Evolutionary conservation across 1,140 invertebrate genomes (phyloP), one percentile per base, ranked within the genome.

Genomic region (Conus betulinus): DNA sequence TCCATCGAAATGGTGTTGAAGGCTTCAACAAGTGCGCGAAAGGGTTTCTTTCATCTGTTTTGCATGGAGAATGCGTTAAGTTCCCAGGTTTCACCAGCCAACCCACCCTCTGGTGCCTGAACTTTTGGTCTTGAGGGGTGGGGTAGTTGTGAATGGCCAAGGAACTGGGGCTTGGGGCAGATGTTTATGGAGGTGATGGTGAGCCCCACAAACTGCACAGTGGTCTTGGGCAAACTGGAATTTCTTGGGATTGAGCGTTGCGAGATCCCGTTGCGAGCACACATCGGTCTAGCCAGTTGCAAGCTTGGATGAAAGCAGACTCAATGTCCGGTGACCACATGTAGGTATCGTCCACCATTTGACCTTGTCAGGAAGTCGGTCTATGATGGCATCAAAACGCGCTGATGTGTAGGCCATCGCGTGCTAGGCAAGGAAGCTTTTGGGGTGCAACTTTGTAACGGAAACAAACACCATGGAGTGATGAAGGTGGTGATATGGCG

Each of bases 161-260:
- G 39, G 39, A 39, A 39, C 39, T 39, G 39, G 39, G 39, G 39
- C 39, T 39, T 39, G 39, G 39, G 39, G 39, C 39, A 39, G 53
- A 90, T 89, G 53, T 90, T 79, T 0, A 0, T 71, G 2, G 91
- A 89, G 71, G 39, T 39, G 25, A 39, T 39, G 3, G 39, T 39
- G 39, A 39, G 39, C 39, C 39, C 39, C 39, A 39, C 39, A 39
- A 39, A 39, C 39, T 39, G 39, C 39, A 39, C 39, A 39, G 39
- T 7, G 27, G 27, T 89, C 63, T 89, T 90, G 85, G 57, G 82
- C 91, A 90, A 88, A 85, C 92, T 93, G 5, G 94, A 88, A 39
- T 88, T 94, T 94, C 0, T 92, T 86, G 8, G 90, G 87, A 83
- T 93, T 94, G 6, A 95, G 89, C 1, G 90, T 94, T n/a, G n/a